phyloP scores from a whole-genome alignment of 2,888 invertebrate species.

The Tipula helvola region DNA sequence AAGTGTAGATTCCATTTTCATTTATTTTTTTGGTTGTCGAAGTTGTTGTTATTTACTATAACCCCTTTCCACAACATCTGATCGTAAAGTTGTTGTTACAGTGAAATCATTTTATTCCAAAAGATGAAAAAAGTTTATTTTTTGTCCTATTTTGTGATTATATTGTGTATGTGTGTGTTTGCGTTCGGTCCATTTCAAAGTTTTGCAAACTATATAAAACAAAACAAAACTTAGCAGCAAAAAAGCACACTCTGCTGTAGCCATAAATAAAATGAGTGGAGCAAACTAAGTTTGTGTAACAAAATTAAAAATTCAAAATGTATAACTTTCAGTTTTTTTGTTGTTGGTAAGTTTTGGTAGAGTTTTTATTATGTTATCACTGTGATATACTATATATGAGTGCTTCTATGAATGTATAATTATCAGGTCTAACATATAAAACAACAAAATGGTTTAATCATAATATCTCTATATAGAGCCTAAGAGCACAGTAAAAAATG shows the following conservation, averaged over 20 bases:
- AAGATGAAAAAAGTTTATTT: background rate
- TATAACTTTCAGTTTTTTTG: background rate
- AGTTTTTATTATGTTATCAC: background rate
- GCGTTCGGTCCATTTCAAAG: background rate
- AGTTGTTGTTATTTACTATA: background rate
- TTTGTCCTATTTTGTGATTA: background rate
- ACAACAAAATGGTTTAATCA: no score
- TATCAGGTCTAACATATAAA: no score
- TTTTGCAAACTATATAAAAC: background rate
- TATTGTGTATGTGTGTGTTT: background rate
- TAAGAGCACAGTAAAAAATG: no score
- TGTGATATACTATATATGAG: background rate
- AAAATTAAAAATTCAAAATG: background rate
- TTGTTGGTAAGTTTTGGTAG: no score
- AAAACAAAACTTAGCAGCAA: background rate
- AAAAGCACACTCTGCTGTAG: background rate
- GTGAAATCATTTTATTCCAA: background rate
- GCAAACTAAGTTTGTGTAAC: background rate
- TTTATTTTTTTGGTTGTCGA: background rate
- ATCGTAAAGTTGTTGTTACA: background rate
- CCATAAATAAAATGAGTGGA: background rate
- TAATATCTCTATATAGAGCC: no score
- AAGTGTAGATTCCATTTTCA: background rate
- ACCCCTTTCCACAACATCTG: background rate
- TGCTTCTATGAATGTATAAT: no score